Percentiles rank a stretch among this genome's conserved stretches.
phyloP scores from a whole-genome alignment of 2,797 vertebrate species.

The Psittacula derbiana region DNA sequence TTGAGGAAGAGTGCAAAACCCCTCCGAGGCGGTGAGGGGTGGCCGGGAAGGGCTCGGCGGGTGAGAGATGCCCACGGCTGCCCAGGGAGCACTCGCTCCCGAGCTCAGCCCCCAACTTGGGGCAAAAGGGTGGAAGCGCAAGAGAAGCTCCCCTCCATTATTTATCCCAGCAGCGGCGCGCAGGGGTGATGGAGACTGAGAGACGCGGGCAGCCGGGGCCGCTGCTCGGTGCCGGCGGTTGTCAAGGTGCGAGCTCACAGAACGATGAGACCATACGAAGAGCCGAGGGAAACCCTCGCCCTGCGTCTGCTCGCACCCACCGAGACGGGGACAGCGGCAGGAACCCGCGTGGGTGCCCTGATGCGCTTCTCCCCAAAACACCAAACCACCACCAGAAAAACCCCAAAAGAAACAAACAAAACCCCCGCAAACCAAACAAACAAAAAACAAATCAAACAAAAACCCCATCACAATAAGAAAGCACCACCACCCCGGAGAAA shows the following conservation, averaged over 20 bases:
- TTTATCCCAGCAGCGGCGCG: background rate
- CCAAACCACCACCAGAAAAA: background rate
- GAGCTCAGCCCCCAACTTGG: background rate
- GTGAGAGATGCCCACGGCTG: background rate
- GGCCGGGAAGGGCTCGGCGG: background rate
- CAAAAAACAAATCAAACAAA: background rate
- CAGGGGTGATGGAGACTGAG: background rate
- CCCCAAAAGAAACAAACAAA: background rate
- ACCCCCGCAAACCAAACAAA: no score
- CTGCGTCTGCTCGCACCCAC: background rate
- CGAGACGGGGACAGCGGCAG: background rate
- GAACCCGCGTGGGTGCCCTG: background rate
- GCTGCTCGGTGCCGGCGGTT: background rate
- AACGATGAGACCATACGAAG: rapidly evolving
- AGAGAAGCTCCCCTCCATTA: background rate
- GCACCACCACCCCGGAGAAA: background rate
- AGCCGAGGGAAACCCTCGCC: background rate
- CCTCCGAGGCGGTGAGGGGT: background rate
- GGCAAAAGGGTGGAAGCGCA: background rate
- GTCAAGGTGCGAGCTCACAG: background rate
- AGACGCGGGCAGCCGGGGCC: background rate
- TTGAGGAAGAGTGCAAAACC: background rate
- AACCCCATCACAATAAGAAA: background rate
- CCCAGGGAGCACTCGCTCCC: background rate
- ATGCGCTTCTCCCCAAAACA: background rate